Evolutionary conservation across 2,113 vertebrate genomes (phyloP), one percentile per base, ranked within the genome.

Genomic region (Osmerus eperlanus): DNA sequence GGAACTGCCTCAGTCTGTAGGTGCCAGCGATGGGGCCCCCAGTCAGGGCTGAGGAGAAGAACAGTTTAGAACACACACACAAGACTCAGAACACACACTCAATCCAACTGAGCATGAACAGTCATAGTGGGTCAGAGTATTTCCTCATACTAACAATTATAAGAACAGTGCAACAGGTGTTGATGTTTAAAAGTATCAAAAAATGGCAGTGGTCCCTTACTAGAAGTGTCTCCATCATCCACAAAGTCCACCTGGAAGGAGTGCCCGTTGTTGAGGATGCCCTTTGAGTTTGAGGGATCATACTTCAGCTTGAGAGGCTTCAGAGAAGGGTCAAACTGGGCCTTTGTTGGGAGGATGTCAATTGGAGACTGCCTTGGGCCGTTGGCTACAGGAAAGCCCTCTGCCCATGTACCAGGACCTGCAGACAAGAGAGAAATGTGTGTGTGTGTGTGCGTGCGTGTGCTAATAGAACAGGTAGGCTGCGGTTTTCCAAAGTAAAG

Each of bases 301-400:
- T 98, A 99, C 56, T 77, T 89, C n/a, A 94, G 80, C 15, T 73
- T 92, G 58, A 99, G 93, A 12, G 91, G 84, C 75, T 85, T 93
- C 36, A 98, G 92, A 23, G 89, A 84, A 0, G 92, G 79, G 80
- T 98, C 96, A 32, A 93, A 94, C 63, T 84, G 90, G 52, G 92
- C 89, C 78, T 97, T 94, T 68, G 86, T 81, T 1, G 95, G 92
- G 75, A 94, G 89, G 16, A 99, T 96, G 84, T 98, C 92, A 2
- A 99, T 96, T 0, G 97, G 97, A 80, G 97, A 98, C 86, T 99
- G 97, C 14, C 95, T 91, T 73, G 93, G 82, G 65, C 97, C 96
- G 16, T 95, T 89, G 13, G 96, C 97, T 0, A 96, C 29, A 3
- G 96, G 94, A 56, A 91, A 99, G 23, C 90, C 70, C 21, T 92